Conservation (phyloP, 2,888 invertebrate genomes). For the Ophion ventricosus region DNA sequence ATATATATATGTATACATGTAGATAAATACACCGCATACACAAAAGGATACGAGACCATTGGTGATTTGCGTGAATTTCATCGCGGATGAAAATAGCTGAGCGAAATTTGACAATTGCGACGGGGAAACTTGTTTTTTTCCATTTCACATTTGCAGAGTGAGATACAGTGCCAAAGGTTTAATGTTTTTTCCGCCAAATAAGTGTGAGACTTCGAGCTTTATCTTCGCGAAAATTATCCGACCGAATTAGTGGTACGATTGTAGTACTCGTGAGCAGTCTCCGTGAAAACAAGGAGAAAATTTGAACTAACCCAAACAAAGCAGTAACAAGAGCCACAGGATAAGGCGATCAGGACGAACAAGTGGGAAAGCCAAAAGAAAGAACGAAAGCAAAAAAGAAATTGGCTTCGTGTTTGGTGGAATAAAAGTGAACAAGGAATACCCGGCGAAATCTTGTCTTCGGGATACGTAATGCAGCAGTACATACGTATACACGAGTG, state of each 20-base stretch:
- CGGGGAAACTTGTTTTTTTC: neutral
- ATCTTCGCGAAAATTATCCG: neutral
- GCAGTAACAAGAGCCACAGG: neutral
- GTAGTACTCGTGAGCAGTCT: no score
- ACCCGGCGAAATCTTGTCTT: neutral
- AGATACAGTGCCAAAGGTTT: slow-evolving; percentile 46
- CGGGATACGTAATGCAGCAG: neutral
- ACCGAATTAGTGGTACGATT: no score
- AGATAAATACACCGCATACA: neutral
- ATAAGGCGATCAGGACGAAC: slow-evolving; percentile 6
- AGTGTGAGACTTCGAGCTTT: neutral
- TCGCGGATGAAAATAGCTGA: neutral
- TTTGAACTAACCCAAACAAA: neutral
- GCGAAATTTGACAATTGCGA: neutral
- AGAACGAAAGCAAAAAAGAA: neutral
- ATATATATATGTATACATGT: neutral
- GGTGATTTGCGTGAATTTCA: neutral
- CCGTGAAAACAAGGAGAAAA: neutral
- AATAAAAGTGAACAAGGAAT: slow-evolving; percentile 11
- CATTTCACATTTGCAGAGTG: slow-evolving; percentile 9
- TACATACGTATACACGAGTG: slow-evolving; percentile 7
- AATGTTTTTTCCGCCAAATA: neutral
- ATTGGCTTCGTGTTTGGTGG: neutral
- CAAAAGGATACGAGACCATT: slow-evolving; percentile 17
- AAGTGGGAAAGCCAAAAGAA: slow-evolving; percentile 4